Evolutionary conservation across 2,888 invertebrate species (phyloP).

Genomic region (Philhelius pedissequus): DNA sequence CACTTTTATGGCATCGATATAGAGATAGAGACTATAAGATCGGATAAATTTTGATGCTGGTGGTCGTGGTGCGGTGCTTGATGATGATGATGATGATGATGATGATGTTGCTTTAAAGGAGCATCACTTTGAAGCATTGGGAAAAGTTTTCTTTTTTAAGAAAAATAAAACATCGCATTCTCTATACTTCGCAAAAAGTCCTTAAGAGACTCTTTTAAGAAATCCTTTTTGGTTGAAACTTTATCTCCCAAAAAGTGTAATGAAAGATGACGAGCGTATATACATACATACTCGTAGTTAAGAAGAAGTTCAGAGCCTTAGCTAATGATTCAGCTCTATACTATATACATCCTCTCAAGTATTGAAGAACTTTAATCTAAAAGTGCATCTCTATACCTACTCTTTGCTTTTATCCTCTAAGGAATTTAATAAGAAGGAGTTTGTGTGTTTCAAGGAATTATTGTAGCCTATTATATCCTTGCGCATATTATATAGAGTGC

Average conservation of each 20-base stretch:
- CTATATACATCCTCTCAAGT: background rate
- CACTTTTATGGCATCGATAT: conserved; percentile 31
- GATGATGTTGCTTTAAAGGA: conserved; percentile 40
- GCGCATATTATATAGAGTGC: background rate
- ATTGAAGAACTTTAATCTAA: background rate
- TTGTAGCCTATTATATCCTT: conserved; percentile 3
- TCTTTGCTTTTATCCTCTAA: background rate
- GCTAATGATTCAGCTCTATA: background rate
- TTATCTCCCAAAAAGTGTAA: conserved; percentile 45
- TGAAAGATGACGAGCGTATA: conserved; percentile 47
- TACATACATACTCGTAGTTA: too few relatives aligned
- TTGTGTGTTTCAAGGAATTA: background rate
- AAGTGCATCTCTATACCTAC: conserved; percentile 9
- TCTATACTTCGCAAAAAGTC: conserved; percentile 23
- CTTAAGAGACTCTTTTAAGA: conserved; percentile 23
- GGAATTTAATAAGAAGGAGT: background rate
- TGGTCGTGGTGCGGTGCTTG: background rate
- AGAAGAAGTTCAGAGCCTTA: background rate
- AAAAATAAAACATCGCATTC: conserved; percentile 7
- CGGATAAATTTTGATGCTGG: conserved; percentile 12
- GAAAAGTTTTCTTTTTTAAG: conserved; percentile 26
- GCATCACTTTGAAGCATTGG: conserved; percentile 39
- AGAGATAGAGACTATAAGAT: conserved; percentile 20
- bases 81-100: background rate
- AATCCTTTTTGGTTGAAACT: conserved; percentile 45